Percentiles rank a stretch among this genome's conserved stretches.
These are phyloP conservation scores for Megathymus violae DNA, from an alignment of 1,140 invertebrate genomes.

Conservation along the genomic window DNA sequence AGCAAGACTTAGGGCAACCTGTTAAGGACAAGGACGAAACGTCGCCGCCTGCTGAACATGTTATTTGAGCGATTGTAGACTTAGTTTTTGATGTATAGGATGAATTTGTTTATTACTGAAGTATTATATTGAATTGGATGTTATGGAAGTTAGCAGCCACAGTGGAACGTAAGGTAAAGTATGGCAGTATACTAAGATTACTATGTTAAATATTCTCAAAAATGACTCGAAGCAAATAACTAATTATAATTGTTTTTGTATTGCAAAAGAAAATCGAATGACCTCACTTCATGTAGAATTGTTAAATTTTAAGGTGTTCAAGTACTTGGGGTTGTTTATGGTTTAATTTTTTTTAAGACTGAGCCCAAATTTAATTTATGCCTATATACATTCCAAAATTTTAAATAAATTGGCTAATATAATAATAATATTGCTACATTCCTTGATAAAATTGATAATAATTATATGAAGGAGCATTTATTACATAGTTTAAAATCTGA, in stretches of 20 bases:
- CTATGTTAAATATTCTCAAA: not conserved
- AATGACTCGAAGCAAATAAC: not conserved
- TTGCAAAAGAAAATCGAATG: not conserved
- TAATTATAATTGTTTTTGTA: not conserved
- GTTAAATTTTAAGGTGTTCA: not conserved
- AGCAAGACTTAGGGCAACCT: constrained; percentile 40
- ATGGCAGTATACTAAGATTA: not conserved
- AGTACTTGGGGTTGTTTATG: not conserved
- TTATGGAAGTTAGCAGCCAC: not conserved
- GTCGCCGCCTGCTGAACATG: constrained; percentile 49
- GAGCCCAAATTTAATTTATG: not conserved
- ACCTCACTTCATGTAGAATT: not conserved
- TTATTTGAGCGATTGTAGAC: constrained; percentile 42
- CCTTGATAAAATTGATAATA: not conserved
- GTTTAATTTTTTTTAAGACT: not conserved
- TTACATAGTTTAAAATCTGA: not conserved
- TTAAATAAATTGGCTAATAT: not conserved
- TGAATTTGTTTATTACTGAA: constrained; percentile 2
- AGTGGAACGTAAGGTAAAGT: not conserved
- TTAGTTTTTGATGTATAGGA: not conserved
- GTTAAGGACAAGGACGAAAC: constrained; percentile 40
- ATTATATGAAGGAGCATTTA: not conserved
- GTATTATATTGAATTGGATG: constrained; percentile 1
- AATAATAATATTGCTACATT: not conserved
- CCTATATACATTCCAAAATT: not conserved